Evolutionary conservation across 2,888 invertebrate genomes (phyloP), one percentile per base, ranked within the genome.

Genomic region (Mylabris sibirica): DNA sequence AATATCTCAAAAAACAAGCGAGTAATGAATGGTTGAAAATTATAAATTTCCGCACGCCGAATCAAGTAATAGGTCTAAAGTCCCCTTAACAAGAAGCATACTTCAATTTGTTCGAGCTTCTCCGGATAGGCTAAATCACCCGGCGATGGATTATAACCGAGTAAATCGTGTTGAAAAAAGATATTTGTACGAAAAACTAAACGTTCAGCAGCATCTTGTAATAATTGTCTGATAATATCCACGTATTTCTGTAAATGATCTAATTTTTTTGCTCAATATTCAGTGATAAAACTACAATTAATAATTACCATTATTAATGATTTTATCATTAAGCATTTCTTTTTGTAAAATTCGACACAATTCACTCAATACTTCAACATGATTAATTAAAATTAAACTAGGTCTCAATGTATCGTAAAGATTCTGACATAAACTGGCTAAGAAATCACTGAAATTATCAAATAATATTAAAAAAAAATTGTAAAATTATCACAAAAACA

Each of bases 61-160:
- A n/a, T n/a, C n/a, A n/a, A n/a, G n/a, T n/a, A n/a, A n/a, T n/a
- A n/a, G n/a, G n/a, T n/a, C n/a, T n/a, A n/a, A n/a, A n/a, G n/a
- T n/a, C n/a, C n/a, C n/a, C n/a, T n/a, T n/a, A n/a, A n/a, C 1
- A 38, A 22, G 35, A 60, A 64, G 20, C 57, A 60, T 75, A 89
- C 95, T 89, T 98, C 96, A 97, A 99, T 99, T 95, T 99, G 98
- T 84, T 95, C 91, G 71, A 99, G 87, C 84, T 99, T 98, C 78
- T 98, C 96, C 0, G 99, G 99, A 87, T 99, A 99, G 0, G 98
- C 98, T 71, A 99, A 88, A 87, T 99, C 99, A 0, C 99, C 99
- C 4, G 93, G 90, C 12, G 97, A 97, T 0, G 99, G 96, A 72
- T 93, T 90, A 83, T 95, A 95, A 75, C 91, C 89, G 69, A 94